A percentile compares a stretch with the other conserved stretches of the same genome.
phyloP scores from a whole-genome alignment of 2,888 invertebrate species.

The Eurytoma californica region DNA sequence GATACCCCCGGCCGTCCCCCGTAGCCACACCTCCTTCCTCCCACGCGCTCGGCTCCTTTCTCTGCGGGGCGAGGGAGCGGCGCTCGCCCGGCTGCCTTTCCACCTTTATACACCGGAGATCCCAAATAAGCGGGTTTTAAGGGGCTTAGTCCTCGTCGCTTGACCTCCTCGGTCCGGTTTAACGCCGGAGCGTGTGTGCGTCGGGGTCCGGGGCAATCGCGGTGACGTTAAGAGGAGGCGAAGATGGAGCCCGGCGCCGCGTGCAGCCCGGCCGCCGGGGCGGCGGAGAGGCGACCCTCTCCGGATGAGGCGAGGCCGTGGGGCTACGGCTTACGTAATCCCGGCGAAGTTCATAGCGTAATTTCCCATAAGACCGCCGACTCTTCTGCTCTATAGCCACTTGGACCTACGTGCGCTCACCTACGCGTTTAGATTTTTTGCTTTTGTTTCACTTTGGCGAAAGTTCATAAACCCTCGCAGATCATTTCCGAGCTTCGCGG shows the following conservation, averaged over 20 bases:
- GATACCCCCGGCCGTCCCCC: constrained; percentile 59
- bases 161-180: constrained; percentile 50
- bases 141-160: constrained; percentile 61
- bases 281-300: constrained; percentile 6
- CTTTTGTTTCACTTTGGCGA: background rate
- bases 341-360: constrained; percentile 66
- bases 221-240: constrained; percentile 54
- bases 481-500: background rate
- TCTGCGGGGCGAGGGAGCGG: background rate
- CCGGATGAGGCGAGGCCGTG: constrained; percentile 40
- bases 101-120: constrained; percentile 56
- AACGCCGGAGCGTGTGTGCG: background rate
- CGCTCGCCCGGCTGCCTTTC: constrained; percentile 48
- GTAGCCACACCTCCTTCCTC: constrained; percentile 40
- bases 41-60: background rate
- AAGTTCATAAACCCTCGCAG: no score
- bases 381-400: constrained; percentile 30
- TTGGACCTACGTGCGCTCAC: constrained; percentile 39
- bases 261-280: constrained; percentile 3
- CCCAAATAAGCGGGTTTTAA: constrained; percentile 69
- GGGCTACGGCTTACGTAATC: constrained; percentile 50
- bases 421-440: background rate
- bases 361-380: constrained; percentile 70
- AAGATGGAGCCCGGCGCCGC: constrained; percentile 38
- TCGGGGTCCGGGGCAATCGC: constrained; percentile 44